phyloP scores from a whole-genome alignment of 2,888 invertebrate species.

The Drosophila algonquin region DNA sequence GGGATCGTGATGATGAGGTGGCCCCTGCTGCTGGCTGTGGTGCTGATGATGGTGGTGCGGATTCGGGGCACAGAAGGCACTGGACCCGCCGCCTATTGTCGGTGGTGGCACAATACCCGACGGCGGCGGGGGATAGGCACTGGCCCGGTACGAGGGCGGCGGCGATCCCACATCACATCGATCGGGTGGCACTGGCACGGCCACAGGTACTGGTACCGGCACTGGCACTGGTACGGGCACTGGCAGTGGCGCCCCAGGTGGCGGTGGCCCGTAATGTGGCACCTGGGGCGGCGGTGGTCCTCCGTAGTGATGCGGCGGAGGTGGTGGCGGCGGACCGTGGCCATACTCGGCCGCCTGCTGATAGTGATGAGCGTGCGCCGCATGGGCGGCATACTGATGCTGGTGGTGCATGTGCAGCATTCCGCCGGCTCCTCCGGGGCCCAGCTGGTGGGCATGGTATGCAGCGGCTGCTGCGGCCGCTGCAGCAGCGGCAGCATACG shows the following conservation, averaged over 20 bases:
- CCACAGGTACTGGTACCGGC: constrained; percentile 22
- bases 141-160: constrained; percentile 78
- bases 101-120: constrained; percentile 61
- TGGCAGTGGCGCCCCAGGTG: constrained; percentile 53
- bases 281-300: constrained; percentile 17
- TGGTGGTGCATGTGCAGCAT: constrained; percentile 75
- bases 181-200: constrained; percentile 55
- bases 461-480: constrained; percentile 80
- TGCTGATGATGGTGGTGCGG: constrained; percentile 78
- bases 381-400: constrained; percentile 76
- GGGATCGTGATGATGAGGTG: constrained; percentile 73
- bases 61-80: constrained; percentile 84
- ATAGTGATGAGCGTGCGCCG: constrained; percentile 75
- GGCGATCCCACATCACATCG: constrained; percentile 80
- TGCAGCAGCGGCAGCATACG: constrained; percentile 78
- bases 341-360: constrained; percentile 77
- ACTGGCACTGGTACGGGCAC: constrained; percentile 19
- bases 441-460: constrained; percentile 81
- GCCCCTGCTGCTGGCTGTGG: constrained; percentile 35
- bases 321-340: constrained; percentile 64
- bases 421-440: constrained; percentile 65
- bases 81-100: constrained; percentile 81
- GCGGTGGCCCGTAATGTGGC: constrained; percentile 54
- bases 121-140: constrained; percentile 65
- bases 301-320: constrained; percentile 50